Evolutionary conservation across 1,140 invertebrate species (phyloP).

Genomic region (Orchesella cincta): DNA sequence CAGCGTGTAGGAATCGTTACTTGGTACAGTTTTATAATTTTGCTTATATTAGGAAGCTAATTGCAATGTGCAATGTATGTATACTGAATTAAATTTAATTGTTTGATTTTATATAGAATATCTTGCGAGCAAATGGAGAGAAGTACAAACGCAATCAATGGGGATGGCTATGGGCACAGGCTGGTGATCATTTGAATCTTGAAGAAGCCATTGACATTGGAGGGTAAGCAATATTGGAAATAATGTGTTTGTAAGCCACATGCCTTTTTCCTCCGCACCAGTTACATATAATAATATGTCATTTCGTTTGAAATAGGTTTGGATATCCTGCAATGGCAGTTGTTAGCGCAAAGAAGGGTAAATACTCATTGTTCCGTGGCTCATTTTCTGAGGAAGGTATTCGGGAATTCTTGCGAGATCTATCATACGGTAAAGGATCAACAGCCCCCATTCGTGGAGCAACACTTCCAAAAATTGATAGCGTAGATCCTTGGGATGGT

Average conservation of each 20-base stretch:
- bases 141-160: conserved; percentile 46
- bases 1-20: conserved; percentile 89
- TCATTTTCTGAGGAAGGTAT: conserved; percentile 94
- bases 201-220: conserved; percentile 92
- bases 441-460: conserved; percentile 86
- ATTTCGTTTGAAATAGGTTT: conserved; percentile 64
- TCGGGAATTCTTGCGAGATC: conserved; percentile 86
- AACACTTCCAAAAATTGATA: conserved; percentile 74
- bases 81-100: background rate
- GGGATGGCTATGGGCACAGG: conserved; percentile 93
- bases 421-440: conserved; percentile 91
- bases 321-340: conserved; percentile 93
- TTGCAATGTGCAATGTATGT: background rate
- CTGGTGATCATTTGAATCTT: conserved; percentile 75
- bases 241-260: too few relatives aligned
- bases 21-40: conserved; percentile 68
- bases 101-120: conserved; percentile 28
- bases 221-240: conserved; percentile 55
- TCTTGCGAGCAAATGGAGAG: conserved; percentile 34
- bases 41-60: background rate
- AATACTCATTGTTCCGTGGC: conserved; percentile 89
- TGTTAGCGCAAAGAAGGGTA: conserved; percentile 95
- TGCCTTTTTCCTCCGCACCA: too few relatives aligned
- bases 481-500: conserved; percentile 88
- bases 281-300: too few relatives aligned